Conservation (phyloP, 2,888 invertebrate genomes). For the Andrena bicolor region DNA sequence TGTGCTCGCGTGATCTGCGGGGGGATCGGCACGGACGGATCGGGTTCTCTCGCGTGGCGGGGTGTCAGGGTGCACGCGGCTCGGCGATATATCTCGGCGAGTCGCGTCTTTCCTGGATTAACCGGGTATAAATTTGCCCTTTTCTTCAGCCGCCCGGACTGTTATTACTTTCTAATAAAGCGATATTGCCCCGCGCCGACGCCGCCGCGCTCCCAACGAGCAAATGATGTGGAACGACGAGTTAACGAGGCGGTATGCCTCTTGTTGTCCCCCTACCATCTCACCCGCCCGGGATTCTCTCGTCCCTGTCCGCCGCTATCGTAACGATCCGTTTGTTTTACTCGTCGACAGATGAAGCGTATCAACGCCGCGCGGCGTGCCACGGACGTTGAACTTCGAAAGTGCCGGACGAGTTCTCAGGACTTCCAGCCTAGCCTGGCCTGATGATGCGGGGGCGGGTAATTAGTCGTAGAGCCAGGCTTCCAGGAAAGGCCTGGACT, state of each 20-base stretch:
- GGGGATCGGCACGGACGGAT: constrained; percentile 53
- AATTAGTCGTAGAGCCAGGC: not conserved
- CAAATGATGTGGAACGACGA: constrained; percentile 77
- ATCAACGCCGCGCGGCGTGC: constrained; percentile 37
- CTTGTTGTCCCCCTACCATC: constrained; percentile 56
- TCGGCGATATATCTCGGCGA: constrained; percentile 66
- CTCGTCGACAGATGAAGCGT: constrained; percentile 48
- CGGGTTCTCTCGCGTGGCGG: constrained; percentile 17
- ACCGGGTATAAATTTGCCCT: constrained; percentile 70
- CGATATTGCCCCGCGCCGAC: constrained; percentile 70
- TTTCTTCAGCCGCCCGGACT: constrained; percentile 68
- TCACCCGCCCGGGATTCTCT: constrained; percentile 42
- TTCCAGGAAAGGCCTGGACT: not conserved
- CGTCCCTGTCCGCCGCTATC: constrained; percentile 56
- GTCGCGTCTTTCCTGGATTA: constrained; percentile 59
- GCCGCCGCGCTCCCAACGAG: constrained; percentile 59
- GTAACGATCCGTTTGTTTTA: constrained; percentile 70
- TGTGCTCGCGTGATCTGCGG: constrained; percentile 64
- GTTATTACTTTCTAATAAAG: constrained; percentile 80
- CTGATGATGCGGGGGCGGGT: constrained; percentile 4
- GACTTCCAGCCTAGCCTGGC: not conserved
- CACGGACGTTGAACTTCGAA: constrained; percentile 36
- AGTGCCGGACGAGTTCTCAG: constrained; percentile 10
- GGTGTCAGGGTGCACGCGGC: constrained; percentile 51
- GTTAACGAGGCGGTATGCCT: constrained; percentile 75